Percentiles rank a stretch among this genome's conserved stretches.
Evolutionary conservation across 53 echinoderm and acorn worm species (phyloP).

Genomic region (Antedon mediterranea): DNA sequence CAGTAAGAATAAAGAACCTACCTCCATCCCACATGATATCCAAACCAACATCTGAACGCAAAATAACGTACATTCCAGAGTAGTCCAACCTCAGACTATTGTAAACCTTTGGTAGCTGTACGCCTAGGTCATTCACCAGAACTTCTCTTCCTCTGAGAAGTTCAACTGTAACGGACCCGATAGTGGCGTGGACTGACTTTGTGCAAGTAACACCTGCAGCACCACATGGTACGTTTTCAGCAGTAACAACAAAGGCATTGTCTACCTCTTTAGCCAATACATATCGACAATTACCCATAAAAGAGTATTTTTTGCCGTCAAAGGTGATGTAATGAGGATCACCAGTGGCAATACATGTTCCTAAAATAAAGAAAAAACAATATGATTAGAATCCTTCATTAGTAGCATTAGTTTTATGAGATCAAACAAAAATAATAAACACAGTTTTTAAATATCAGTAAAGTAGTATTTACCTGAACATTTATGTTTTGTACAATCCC

Average conservation of each 20-base stretch:
- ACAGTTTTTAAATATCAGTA: too few relatives aligned
- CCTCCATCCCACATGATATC: slow-evolving; percentile 31
- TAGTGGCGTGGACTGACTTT: slow-evolving; percentile 17
- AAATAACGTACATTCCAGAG: slow-evolving; percentile 12
- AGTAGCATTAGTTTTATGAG: too few relatives aligned
- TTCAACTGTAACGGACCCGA: slow-evolving; percentile 8
- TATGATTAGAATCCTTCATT: background rate
- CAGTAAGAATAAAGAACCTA: background rate
- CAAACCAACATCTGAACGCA: slow-evolving; percentile 7
- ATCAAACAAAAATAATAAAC: too few relatives aligned
- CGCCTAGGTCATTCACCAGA: slow-evolving; percentile 11
- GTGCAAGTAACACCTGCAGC: slow-evolving; percentile 20
- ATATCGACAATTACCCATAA: slow-evolving; percentile 20
- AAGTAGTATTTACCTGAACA: background rate
- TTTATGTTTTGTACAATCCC: background rate
- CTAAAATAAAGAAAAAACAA: background rate
- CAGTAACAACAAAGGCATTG: slow-evolving; percentile 12
- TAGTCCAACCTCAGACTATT: slow-evolving; percentile 12
- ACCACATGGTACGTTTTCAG: slow-evolving; percentile 24
- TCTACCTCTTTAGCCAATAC: slow-evolving; percentile 22
- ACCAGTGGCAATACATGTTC: slow-evolving; percentile 20
- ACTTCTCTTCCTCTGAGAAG: slow-evolving; percentile 15
- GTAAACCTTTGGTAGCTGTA: slow-evolving; percentile 18
- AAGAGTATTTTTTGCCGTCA: slow-evolving; percentile 16
- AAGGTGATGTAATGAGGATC: slow-evolving; percentile 30